A percentile compares a stretch with the other conserved stretches of the same genome.
phyloP scores from a whole-genome alignment of 2,113 vertebrate species.

The Panthera uncia region DNA sequence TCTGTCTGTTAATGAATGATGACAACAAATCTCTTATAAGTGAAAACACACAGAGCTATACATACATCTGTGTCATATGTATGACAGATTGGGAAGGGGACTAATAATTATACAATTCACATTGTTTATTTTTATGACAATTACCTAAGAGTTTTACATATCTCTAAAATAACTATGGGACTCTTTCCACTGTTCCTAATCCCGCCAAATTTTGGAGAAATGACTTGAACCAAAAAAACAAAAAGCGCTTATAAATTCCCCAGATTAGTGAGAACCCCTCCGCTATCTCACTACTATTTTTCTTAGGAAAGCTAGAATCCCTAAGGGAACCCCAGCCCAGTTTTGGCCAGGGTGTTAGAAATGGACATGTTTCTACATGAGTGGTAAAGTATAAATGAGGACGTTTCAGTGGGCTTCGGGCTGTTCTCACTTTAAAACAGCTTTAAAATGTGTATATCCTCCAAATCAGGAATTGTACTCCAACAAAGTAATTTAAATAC shows the following conservation, averaged over 20 bases:
- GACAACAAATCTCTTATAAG: neutral
- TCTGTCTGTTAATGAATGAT: neutral
- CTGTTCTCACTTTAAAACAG: neutral
- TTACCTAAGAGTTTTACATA: neutral
- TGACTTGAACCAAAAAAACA: neutral
- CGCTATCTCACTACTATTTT: neutral
- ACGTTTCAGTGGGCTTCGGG: neutral
- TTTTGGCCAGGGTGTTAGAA: neutral
- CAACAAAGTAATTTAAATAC: neutral
- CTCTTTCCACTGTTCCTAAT: neutral
- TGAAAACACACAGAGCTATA: neutral
- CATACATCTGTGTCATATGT: neutral
- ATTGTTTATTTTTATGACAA: conserved; percentile 3
- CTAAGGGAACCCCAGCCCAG: neutral
- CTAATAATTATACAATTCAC: neutral
- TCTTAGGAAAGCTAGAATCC: neutral
- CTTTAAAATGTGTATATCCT: neutral
- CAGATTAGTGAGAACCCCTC: neutral
- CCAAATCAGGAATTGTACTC: neutral
- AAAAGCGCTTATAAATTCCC: neutral
- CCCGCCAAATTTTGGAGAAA: neutral
- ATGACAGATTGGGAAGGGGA: neutral
- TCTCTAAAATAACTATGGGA: neutral
- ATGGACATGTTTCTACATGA: neutral
- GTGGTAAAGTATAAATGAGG: neutral